These are phyloP conservation scores for Irena cyanogastra DNA, from an alignment of 2,113 vertebrate genomes.

Conservation along the genomic window DNA sequence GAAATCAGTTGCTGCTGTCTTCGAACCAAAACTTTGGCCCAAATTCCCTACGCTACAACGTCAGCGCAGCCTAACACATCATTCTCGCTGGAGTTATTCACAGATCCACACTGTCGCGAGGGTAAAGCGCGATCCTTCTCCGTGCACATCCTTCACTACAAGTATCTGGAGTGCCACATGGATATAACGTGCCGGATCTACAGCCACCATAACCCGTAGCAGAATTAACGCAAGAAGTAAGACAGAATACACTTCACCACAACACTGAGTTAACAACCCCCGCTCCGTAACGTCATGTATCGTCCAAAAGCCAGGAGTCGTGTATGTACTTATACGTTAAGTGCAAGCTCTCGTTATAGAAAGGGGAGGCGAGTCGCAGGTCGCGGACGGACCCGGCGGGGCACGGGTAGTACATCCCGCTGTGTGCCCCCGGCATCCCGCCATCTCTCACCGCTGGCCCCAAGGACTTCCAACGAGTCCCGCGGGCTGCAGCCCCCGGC, in stretches of 20 bases:
- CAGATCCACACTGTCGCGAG: fast-evolving
- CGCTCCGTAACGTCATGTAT: fast-evolving
- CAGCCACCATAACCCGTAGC: fast-evolving
- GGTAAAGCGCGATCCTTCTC: neutral
- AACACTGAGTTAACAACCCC: neutral
- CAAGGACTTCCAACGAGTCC: neutral
- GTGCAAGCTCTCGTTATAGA: fast-evolving
- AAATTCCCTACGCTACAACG: neutral
- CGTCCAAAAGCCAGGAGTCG: neutral
- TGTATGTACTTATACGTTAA: fast-evolving
- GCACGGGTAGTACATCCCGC: neutral
- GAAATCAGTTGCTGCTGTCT: neutral
- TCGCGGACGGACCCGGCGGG: neutral
- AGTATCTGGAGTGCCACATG: neutral
- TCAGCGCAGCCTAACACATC: fast-evolving
- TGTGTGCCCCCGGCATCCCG: neutral
- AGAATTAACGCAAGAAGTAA: neutral
- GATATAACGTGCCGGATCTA: fast-evolving
- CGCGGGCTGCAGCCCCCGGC: neutral
- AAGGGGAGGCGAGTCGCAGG: neutral
- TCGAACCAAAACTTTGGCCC: neutral
- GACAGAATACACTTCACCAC: neutral
- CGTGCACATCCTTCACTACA: fast-evolving
- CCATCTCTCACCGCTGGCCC: neutral
- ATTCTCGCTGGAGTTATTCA: neutral